Evolutionary conservation across 2,888 invertebrate species (phyloP), one percentile per base, ranked within the genome.

Genomic region (Himalopsyche anomala): DNA sequence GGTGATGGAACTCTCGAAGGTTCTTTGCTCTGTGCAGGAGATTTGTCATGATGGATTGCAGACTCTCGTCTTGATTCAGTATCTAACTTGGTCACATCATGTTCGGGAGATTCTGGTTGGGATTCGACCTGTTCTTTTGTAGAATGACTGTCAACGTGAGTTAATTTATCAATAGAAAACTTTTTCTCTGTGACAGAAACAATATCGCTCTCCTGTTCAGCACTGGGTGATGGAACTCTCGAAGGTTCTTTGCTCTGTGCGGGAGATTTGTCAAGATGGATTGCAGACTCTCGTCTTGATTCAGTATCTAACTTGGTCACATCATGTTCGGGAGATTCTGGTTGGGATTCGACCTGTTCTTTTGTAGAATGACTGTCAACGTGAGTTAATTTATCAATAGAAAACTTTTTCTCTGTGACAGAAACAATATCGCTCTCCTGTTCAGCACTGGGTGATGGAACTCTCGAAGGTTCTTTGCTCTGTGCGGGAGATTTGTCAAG

Each of bases 341-440:
- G 15, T n/a, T 12, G 3, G 1, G 5, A 55, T 55, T 55, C 3
- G 8, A 6, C 42, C 8, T 2, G 2, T 8, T 42, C 8, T 42
- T 42, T 8, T 42, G 42, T 2, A 3, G 8, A 8, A 42, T 42
- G 42, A 42, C 6, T 42, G 42, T 6, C 42, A 8, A 42, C 42
- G 0, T 5, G 42, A 2, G 42, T 6, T 2, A 8, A 6, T 42
- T 42, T 42, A 8, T 8, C 42, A 42, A 6, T 8, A 42, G 42
- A 42, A 3, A 3, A 42, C 90, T 83, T 89, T 90, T 19, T 62
- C 28, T 28, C 28, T 28, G 28, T 28, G 0, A 28, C 28, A 28
- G 28, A 28, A 28, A 28, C 28, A 1, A 28, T 28, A 28, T 28
- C 28, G 28, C 0, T 28, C 0, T 28, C 28, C 2, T 28, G 0